phyloP scores from a whole-genome alignment of 37 sponge, comb jelly and placozoan genomes.

The Geodia barretti region DNA sequence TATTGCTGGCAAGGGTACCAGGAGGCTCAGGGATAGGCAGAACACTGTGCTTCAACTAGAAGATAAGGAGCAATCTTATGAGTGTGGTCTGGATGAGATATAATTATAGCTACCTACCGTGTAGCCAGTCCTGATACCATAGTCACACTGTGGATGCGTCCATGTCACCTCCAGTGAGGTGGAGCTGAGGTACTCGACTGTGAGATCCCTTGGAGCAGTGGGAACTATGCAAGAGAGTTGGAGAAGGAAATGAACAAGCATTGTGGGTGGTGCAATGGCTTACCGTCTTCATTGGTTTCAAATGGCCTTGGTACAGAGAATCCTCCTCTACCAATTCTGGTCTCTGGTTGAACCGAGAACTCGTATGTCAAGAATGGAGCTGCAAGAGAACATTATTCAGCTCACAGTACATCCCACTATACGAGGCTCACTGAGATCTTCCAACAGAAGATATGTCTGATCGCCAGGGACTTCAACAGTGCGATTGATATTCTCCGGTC shows the following conservation, averaged over 20 bases:
- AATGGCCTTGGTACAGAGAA: slow-evolving; percentile 27
- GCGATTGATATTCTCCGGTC: background rate
- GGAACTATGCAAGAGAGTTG: background rate
- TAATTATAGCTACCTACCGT: background rate
- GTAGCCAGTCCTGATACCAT: slow-evolving; percentile 36
- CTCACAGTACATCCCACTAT: no score
- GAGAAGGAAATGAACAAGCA: background rate
- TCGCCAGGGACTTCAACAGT: slow-evolving; percentile 19
- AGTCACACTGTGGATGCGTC: slow-evolving; percentile 25
- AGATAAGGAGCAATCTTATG: no score
- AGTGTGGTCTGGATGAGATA: background rate
- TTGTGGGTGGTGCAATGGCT: background rate
- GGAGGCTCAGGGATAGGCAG: background rate
- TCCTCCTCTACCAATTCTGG: slow-evolving; percentile 24
- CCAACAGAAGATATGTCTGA: slow-evolving; percentile 10
- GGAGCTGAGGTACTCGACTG: slow-evolving; percentile 15
- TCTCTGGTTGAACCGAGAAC: slow-evolving; percentile 23
- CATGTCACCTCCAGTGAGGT: slow-evolving; percentile 20
- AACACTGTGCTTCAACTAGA: background rate
- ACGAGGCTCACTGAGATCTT: slow-evolving; percentile 25
- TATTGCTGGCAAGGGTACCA: background rate
- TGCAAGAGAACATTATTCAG: slow-evolving; percentile 3
- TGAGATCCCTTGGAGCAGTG: background rate
- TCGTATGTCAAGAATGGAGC: slow-evolving; percentile 44
- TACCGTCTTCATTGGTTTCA: slow-evolving; percentile 29